Base-by-base conservation (phyloP, 1,140 invertebrate genomes). In the Berghia stephanieae region DNA sequence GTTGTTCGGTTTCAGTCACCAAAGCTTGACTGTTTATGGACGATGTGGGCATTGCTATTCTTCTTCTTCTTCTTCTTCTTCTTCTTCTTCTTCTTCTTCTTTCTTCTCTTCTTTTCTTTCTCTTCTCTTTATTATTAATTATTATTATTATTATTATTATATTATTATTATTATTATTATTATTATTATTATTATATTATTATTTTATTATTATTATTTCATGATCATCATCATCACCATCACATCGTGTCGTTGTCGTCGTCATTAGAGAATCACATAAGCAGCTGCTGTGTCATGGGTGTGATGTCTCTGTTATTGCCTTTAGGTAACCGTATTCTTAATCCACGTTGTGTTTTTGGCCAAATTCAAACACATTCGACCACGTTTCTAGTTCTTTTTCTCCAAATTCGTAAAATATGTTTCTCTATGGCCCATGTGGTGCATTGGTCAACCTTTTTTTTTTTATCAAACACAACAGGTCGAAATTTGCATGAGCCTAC, bases 281-380 rank as follows among this genome's bases (percentile, higher is more conserved):
- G 96, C 90, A 97, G 97, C n/a, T n/a, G n/a, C n/a, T n/a, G n/a
- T n/a, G n/a, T n/a, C n/a, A n/a, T n/a, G n/a, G n/a, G n/a, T n/a
- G n/a, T n/a, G n/a, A n/a, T n/a, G n/a, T n/a, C n/a, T n/a, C n/a
- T n/a, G n/a, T n/a, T n/a, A n/a, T n/a, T n/a, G n/a, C n/a, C n/a
- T n/a, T n/a, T n/a, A n/a, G n/a, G n/a, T n/a, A n/a, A n/a, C n/a
- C n/a, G n/a, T n/a, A n/a, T n/a, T n/a, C n/a, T n/a, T n/a, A n/a
- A n/a, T n/a, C n/a, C n/a, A 77, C 95, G 95, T 88, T 95, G 94
- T 90, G 92, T 99, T 67, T 90, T 98, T 85, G 96, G 98, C 87
- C 94, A 95, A 92, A 94, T 98, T 75, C 98, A 96, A 89, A 93
- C 95, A 83, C 94, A 96, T 86, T 91, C 98, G 76, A 96, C 1